phyloP scores from a whole-genome alignment of 2,113 vertebrate genomes.

The Cyanoderma ruficeps region DNA sequence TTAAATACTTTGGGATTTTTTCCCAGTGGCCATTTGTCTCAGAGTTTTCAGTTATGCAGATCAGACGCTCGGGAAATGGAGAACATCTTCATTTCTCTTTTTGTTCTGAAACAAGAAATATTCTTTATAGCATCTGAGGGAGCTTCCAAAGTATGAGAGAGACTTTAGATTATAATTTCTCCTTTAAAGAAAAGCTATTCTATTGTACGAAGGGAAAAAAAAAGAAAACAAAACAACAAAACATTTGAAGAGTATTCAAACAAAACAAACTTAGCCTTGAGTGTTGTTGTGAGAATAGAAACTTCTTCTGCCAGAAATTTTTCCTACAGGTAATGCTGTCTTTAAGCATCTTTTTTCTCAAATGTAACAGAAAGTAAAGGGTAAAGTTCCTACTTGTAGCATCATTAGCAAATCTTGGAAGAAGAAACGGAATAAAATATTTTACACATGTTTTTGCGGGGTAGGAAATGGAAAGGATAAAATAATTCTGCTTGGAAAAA shows the following conservation, averaged over 20 bases:
- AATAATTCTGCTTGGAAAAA: background rate
- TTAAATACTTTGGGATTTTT: background rate
- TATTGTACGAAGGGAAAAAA: background rate
- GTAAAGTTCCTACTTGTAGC: background rate
- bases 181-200: background rate
- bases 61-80: background rate
- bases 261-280: constrained; percentile 47
- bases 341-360: background rate
- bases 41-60: constrained; percentile 11
- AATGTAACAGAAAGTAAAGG: background rate
- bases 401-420: constrained; percentile 18
- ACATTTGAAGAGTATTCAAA: constrained; percentile 10
- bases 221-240: background rate
- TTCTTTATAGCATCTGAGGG: background rate
- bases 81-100: background rate
- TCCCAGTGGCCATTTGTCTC: background rate
- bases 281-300: constrained; percentile 21
- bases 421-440: constrained; percentile 18
- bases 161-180: background rate
- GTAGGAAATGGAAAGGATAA: background rate
- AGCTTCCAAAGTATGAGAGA: constrained; percentile 1
- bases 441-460: background rate
- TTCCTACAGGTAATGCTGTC: background rate
- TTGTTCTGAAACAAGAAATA: constrained; percentile 25
- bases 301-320: constrained; percentile 17